Base-by-base conservation (phyloP, 2,888 invertebrate species). In the Lutraria lutraria region DNA sequence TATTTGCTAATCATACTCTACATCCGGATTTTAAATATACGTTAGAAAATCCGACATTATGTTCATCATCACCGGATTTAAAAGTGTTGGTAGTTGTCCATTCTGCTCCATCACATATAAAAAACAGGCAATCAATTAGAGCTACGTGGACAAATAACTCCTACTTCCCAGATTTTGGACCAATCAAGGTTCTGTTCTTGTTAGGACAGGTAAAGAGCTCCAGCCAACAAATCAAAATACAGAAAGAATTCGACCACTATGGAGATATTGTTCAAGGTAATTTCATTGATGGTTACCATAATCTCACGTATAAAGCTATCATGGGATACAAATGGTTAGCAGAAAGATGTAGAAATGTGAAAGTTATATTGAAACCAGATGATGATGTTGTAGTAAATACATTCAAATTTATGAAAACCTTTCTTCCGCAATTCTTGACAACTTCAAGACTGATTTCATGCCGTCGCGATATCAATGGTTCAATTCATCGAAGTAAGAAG, bases 251-350 rank as follows among this genome's bases (percentile, higher is more conserved):
- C 34, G 12, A 63, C 3, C 25, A 80, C 15, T 72, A 87, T 68
- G 52, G 81, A 16, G 87, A 87, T 60, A 29, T 87, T 21, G 19
- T 87, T n/a, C 87, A 87, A 63, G 87, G 87, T 21, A 52, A 79
- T 29, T 87, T 87, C 43, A 54, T 87, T 21, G 87, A 84, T 13
- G 63, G 3, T 68, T 68, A 68, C n/a, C n/a, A n/a, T 12, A 68
- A 68, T 25, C n/a, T 68, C 13, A 68, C 63, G n/a, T 68, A 68
- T 68, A 68, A 68, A 68, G 25, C 63, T 68, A 68, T 68, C 6
- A 80, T 87, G 83, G 87, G 43, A 16, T 83, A 56, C 80, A 83
- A 80, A 34, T 87, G 87, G 87, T 25, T 68, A 25, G 25, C 63
- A 8, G 63, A 68, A 25, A 21, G 63, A 10, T 68, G 63, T 25